Base-by-base conservation (phyloP, 37 sponge, comb jelly and placozoan genomes). In the Sycon ciliatum region DNA sequence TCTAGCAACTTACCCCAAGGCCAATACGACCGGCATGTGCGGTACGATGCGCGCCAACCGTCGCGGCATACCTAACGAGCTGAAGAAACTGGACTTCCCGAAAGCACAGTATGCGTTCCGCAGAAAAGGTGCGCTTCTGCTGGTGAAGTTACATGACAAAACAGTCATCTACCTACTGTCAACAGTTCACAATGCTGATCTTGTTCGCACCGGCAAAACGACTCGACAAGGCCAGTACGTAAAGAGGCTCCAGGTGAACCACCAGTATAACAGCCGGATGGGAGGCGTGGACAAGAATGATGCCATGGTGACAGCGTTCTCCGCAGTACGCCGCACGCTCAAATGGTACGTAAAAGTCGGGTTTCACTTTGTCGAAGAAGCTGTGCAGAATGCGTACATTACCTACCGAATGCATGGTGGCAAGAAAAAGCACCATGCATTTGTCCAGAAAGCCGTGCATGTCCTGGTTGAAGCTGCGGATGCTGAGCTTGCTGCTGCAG, bases 71-170 rank as follows among this genome's bases (percentile, higher is more conserved):
- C 39, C 70, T 27, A n/a, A 69, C 27, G 7, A 24, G 42, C 39
- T 39, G 30, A 69, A 39, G 31, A 1, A n/a, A n/a, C n/a, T n/a
- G n/a, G n/a, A n/a, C n/a, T n/a, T n/a, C n/a, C n/a, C n/a, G n/a
- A n/a, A n/a, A n/a, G n/a, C n/a, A n/a, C n/a, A n/a, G n/a, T n/a
- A n/a, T n/a, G n/a, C n/a, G n/a, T n/a, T n/a, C n/a, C n/a, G n/a
- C 4, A 66, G 24, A 66, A 11, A 26, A 23, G 32, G 46, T 20
- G 23, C 23, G 24, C 24, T 42, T 26, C 70, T 69, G 20, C 26
- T 31, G 3, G 26, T 69, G 42, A 52, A 49, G 54, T 71, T 52
- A 55, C 49, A 54, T 52, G 72, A 71, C 72, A 71, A 71, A 36
- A 33, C 55, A n/a, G 54, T 32, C 6, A 36, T 66, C 23, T 24